These are phyloP conservation scores for Argopecten irradians DNA, from an alignment of 1,140 invertebrate species.

Conservation along the genomic window DNA sequence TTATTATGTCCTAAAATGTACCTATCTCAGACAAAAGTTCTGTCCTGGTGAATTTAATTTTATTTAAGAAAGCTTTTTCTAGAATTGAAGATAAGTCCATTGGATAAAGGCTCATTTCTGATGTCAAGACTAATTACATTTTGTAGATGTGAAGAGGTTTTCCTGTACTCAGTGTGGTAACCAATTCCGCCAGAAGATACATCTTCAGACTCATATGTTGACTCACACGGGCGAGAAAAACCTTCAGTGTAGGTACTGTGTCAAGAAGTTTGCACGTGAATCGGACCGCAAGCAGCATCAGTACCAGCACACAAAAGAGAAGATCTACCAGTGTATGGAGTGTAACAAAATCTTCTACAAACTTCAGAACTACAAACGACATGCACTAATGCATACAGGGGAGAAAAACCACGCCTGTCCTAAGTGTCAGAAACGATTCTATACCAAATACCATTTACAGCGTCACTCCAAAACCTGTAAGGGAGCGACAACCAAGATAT, in stretches of 20 bases:
- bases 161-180: constrained; percentile 79
- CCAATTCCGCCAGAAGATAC: constrained; percentile 79
- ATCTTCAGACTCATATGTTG: constrained; percentile 78
- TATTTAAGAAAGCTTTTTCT: too few relatives aligned
- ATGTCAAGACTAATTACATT: too few relatives aligned
- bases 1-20: too few relatives aligned
- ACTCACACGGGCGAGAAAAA: constrained; percentile 78
- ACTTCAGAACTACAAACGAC: constrained; percentile 76
- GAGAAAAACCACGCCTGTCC: constrained; percentile 78
- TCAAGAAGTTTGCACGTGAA: constrained; percentile 61
- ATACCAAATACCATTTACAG: constrained; percentile 61
- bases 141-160: constrained; percentile 74
- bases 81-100: too few relatives aligned
- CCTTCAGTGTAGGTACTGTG: constrained; percentile 79
- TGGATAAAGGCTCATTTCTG: too few relatives aligned
- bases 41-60: too few relatives aligned
- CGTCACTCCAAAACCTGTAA: constrained; percentile 61
- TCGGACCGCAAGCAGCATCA: constrained; percentile 59
- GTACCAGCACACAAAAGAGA: constrained; percentile 61
- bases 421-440: constrained; percentile 75
- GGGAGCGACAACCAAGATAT: not conserved
- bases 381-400: constrained; percentile 78
- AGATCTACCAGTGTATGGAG: constrained; percentile 50
- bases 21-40: too few relatives aligned
- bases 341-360: constrained; percentile 61